Conservation (phyloP, 2,797 vertebrate genomes). For the Pyrocephalus nanus region DNA sequence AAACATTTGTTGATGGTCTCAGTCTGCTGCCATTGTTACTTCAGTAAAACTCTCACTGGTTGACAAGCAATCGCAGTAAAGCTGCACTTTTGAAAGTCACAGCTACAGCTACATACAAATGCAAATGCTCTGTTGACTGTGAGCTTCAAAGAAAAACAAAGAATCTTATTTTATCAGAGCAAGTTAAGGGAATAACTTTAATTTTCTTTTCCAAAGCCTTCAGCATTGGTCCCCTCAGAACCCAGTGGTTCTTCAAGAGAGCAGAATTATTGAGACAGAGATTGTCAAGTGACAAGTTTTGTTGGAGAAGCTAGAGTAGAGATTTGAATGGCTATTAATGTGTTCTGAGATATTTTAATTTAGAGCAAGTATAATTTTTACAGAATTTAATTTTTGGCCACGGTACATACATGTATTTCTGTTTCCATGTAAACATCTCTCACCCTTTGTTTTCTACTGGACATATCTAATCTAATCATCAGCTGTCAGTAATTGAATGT, state of each 20-base stretch:
- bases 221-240: neutral
- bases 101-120: neutral
- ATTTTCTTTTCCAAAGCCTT: neutral
- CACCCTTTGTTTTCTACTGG: constrained; percentile 23
- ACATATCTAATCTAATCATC: constrained; percentile 66
- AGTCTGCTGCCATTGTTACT: neutral
- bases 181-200: neutral
- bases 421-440: constrained; percentile 47
- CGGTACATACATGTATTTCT: neutral
- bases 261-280: neutral
- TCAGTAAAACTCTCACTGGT: neutral
- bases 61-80: neutral
- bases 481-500: constrained; percentile 60
- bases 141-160: neutral
- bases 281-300: neutral
- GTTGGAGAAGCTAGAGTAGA: neutral
- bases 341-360: neutral
- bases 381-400: neutral
- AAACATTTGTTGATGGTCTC: neutral
- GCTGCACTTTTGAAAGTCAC: neutral
- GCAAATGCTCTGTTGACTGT: neutral
- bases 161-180: neutral
- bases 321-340: neutral
- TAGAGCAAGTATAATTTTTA: neutral
- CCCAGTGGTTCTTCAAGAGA: neutral